A percentile compares a stretch with the other conserved stretches of the same genome.
Evolutionary conservation across 2,888 invertebrate species (phyloP).

Genomic region (Nymphalis urticae): DNA sequence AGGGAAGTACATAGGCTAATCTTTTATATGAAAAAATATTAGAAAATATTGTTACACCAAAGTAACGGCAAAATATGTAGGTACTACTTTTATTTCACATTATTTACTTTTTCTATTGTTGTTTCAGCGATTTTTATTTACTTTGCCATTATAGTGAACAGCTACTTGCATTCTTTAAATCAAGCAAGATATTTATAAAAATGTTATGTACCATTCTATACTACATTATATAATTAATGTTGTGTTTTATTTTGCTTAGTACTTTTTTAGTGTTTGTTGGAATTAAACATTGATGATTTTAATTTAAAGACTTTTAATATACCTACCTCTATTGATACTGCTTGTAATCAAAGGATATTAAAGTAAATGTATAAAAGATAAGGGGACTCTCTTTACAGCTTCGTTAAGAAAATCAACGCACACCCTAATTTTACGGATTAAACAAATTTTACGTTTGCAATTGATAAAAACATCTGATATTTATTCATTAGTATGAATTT

Average conservation of each 20-base stretch:
- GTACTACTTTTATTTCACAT: neutral
- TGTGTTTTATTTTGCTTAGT: neutral
- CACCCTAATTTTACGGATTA: neutral
- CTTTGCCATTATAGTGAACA: slow-evolving; percentile 52
- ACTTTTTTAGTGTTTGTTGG: no score
- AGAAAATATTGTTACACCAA: no score
- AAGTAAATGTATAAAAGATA: slow-evolving; percentile 2
- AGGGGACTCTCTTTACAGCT: slow-evolving; percentile 7
- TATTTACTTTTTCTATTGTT: neutral
- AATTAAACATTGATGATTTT: no score
- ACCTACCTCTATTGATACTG: neutral
- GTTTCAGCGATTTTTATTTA: slow-evolving; percentile 36
- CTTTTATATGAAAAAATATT: no score
- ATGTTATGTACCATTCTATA: neutral
- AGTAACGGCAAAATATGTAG: no score
- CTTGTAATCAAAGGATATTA: neutral
- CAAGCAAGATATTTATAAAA: slow-evolving; percentile 44
- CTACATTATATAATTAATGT: neutral
- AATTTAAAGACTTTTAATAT: neutral
- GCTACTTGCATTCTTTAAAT: slow-evolving; percentile 47
- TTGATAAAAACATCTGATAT: neutral
- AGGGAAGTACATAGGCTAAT: no score
- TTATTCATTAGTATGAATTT: neutral
- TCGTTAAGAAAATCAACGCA: slow-evolving; percentile 33
- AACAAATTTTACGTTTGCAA: neutral